Evolutionary conservation across 2,797 vertebrate species (phyloP).

Genomic region (Megalops cyprinoides): DNA sequence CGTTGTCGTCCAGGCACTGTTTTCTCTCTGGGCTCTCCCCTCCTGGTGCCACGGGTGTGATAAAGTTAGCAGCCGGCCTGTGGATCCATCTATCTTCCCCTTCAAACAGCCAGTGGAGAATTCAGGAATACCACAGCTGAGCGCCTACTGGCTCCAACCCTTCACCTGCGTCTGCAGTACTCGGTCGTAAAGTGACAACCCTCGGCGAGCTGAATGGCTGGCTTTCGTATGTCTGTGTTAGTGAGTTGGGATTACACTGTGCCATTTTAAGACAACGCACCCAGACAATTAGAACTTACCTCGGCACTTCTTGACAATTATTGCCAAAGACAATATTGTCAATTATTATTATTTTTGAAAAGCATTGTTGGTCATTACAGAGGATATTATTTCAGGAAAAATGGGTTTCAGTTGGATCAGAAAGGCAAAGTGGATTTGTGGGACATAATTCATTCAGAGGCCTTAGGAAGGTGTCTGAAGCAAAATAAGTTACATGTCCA

Average conservation of each 20-base stretch:
- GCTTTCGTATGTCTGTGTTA: no score
- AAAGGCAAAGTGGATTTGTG: background rate
- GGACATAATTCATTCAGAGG: background rate
- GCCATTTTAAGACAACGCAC: background rate
- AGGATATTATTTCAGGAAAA: background rate
- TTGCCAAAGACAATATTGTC: background rate
- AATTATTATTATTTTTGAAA: background rate
- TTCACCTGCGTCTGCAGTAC: no score
- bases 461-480: background rate
- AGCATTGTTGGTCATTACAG: no score
- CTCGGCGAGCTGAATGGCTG: no score
- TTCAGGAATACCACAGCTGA: constrained; percentile 38
- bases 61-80: constrained; percentile 33
- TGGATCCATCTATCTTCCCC: constrained; percentile 43
- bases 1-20: background rate
- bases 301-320: background rate
- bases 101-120: constrained; percentile 37
- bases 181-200: no score
- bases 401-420: background rate
- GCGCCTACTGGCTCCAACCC: constrained; percentile 4
- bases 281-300: background rate
- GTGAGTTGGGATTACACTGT: background rate
- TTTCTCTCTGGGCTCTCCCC: background rate
- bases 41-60: constrained; percentile 18
- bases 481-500: constrained; percentile 7